Conservation (phyloP, 2,888 invertebrate species). For the Nezara viridula region DNA sequence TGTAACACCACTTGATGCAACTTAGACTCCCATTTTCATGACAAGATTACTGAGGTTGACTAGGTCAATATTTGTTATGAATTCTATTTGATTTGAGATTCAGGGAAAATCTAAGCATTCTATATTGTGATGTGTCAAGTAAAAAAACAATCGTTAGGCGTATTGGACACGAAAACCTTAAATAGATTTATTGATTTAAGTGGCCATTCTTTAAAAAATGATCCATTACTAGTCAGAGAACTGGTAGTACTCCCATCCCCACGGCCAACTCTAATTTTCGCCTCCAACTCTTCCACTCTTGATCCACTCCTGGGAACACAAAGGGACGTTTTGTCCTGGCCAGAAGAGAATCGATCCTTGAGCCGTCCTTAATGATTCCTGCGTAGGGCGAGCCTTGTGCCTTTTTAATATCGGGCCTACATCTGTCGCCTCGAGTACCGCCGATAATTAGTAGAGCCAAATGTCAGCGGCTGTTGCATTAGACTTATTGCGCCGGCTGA, state of each 20-base stretch:
- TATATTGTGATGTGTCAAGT: too few species aligned
- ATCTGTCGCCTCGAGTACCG: constrained; percentile 32
- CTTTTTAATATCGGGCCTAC: constrained; percentile 26
- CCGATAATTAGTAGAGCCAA: constrained; percentile 30
- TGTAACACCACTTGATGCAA: too few species aligned
- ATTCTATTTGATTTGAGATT: too few species aligned
- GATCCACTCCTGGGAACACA: background rate
- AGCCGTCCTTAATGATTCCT: constrained; percentile 26
- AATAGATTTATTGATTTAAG: too few species aligned
- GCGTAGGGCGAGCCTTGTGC: constrained; percentile 30
- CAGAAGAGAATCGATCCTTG: constrained; percentile 5
- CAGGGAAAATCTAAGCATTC: too few species aligned
- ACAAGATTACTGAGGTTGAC: too few species aligned
- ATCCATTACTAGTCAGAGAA: too few species aligned
- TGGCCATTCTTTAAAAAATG: too few species aligned
- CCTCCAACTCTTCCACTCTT: background rate
- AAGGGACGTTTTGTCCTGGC: constrained; percentile 10
- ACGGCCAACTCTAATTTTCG: background rate
- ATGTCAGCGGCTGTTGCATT: constrained; percentile 39
- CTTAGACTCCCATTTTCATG: too few species aligned
- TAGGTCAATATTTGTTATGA: too few species aligned
- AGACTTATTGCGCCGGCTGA: constrained; percentile 1
- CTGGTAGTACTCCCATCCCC: background rate
- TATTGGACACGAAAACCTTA: too few species aligned
- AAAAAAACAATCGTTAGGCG: too few species aligned